A percentile compares a stretch with the other conserved stretches of the same genome.
Conservation (phyloP, 2,888 invertebrate species). For the Morpho deidamia region DNA sequence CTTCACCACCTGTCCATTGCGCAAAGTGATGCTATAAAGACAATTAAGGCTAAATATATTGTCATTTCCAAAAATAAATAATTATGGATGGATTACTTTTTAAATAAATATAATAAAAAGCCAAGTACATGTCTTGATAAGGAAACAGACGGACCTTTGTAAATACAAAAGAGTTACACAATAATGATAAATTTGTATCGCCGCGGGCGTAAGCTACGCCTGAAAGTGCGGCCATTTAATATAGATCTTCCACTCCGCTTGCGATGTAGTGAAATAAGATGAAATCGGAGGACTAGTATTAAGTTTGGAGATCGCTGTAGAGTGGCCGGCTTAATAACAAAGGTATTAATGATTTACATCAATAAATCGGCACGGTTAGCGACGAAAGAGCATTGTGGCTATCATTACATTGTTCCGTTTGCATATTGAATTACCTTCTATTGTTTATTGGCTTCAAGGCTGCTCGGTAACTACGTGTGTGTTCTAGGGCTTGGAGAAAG, state of each 20-base stretch:
- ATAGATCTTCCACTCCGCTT: slow-evolving; percentile 35
- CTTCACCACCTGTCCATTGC: too few relatives aligned
- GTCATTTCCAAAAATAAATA: too few relatives aligned
- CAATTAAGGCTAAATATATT: too few relatives aligned
- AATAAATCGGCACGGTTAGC: slow-evolving; percentile 72
- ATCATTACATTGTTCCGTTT: slow-evolving; percentile 70
- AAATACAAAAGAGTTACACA: slow-evolving; percentile 51
- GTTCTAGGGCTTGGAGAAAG: slow-evolving; percentile 31
- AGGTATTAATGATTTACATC: slow-evolving; percentile 64
- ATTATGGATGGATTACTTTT: too few relatives aligned
- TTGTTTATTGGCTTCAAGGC: slow-evolving; percentile 53
- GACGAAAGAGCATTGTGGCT: slow-evolving; percentile 73
- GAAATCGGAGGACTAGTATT: slow-evolving; percentile 26
- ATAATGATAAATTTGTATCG: slow-evolving; percentile 64
- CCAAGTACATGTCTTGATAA: slow-evolving; percentile 14
- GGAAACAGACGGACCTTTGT: slow-evolving; percentile 36
- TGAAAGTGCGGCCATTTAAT: slow-evolving; percentile 37
- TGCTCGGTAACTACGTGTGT: slow-evolving; percentile 56
- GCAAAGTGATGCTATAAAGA: too few relatives aligned
- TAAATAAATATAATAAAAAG: too few relatives aligned
- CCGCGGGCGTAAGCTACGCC: slow-evolving; percentile 54
- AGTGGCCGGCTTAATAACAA: slow-evolving; percentile 52
- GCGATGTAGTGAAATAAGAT: slow-evolving; percentile 21
- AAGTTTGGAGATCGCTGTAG: slow-evolving; percentile 37
- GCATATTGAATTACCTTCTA: slow-evolving; percentile 75